phyloP scores from a whole-genome alignment of 2,797 vertebrate genomes.

The Geotrypetes seraphini region DNA sequence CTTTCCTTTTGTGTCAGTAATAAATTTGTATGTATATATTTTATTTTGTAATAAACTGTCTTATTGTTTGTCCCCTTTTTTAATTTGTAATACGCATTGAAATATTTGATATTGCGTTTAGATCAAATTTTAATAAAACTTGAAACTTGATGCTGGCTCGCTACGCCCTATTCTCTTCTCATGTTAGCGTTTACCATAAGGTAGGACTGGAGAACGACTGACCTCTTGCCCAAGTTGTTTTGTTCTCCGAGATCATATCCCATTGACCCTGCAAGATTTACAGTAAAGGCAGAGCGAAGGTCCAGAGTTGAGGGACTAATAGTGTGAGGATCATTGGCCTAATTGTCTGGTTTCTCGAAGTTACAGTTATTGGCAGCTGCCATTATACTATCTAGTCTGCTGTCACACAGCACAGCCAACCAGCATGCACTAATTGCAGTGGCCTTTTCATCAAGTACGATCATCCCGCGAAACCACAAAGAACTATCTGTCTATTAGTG shows the following conservation, averaged over 20 bases:
- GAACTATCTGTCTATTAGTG: constrained; percentile 66
- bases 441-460: constrained; percentile 93
- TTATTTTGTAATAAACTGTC: no score
- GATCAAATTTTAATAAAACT: no score
- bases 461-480: constrained; percentile 68
- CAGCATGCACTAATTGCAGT: constrained; percentile 83
- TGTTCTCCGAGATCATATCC: constrained; percentile 55
- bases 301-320: constrained; percentile 61
- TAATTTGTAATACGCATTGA: no score
- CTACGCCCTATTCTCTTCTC: no score
- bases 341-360: constrained; percentile 80
- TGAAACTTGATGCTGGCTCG: no score
- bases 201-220: no score
- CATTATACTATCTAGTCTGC: constrained; percentile 61
- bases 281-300: constrained; percentile 62
- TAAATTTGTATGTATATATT: no score
- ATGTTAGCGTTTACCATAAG: no score
- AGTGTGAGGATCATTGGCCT: constrained; percentile 62
- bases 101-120: no score
- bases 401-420: constrained; percentile 68
- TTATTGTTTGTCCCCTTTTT: no score
- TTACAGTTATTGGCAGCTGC: constrained; percentile 91
- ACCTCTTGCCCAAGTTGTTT: constrained; percentile 55
- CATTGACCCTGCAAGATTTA: constrained; percentile 68
- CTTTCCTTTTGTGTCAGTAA: no score